Base-by-base conservation (phyloP, 2,888 invertebrate species). In the Drosophila ochracea region DNA sequence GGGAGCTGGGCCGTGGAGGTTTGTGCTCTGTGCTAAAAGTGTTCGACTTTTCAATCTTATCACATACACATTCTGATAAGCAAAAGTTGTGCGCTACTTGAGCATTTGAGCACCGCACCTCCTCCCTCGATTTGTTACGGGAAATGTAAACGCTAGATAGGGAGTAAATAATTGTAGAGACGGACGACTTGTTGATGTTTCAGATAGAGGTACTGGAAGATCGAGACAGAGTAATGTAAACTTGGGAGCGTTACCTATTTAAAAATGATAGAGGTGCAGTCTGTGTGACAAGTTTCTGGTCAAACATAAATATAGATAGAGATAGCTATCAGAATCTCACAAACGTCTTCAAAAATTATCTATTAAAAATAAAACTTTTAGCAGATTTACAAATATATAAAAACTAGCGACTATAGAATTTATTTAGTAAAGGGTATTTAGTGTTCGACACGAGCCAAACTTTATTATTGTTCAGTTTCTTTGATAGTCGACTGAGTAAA, bases 61-160 rank as follows among this genome's bases (percentile, higher is more conserved):
- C 80, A 58, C 81, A 55, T 33, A 49, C 19, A n/a, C 31, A 21
- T 4, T 52, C 60, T 78, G 80, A 80, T 80, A 80, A 80, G 62
- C 50, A 57, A 33, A 33, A 54, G 21, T 19, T 19, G 37, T 39
- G 49, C 33, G 69, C 73, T 71, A 71, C 76, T 76, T 58, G 63
- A 68, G 61, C 35, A 67, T 54, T 64, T 39, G 70, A 80, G 53
- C 60, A 37, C 10, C 37, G 37, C 37, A 37, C 16, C 13, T 10
- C 41, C 2, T 11, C 47, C 21, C 13, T 19, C 33, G 21, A 50
- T 33, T 21, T 39, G 50, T 67, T 65, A 53, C 70, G 65, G 65
- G 57, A 75, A 71, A 68, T 78, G 64, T 74, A 61, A 68, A 55
- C 35, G 55, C 37, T 49, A 54, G 47, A 47, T 28, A 37, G 25